A percentile compares a stretch with the other conserved stretches of the same genome.
These are phyloP conservation scores for Malacosoma neustria DNA, from an alignment of 2,888 invertebrate genomes.

Conservation along the genomic window DNA sequence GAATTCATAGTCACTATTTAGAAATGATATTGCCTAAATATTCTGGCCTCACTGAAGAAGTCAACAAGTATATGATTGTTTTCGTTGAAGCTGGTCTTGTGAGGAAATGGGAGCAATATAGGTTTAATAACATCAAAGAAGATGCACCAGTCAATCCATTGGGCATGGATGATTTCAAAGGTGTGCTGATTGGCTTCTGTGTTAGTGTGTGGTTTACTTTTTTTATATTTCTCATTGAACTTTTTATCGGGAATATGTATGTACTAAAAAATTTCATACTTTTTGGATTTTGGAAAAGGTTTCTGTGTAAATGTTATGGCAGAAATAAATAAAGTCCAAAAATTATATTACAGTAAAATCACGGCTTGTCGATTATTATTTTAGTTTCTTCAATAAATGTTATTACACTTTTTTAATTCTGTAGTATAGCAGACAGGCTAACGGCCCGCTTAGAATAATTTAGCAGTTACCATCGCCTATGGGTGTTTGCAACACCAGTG, in stretches of 20 bases:
- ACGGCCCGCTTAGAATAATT: no score
- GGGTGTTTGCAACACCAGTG: no score
- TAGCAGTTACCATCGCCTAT: no score
- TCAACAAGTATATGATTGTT: conserved; percentile 37
- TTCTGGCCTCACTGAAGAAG: conserved; percentile 40
- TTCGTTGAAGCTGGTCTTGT: conserved; percentile 56
- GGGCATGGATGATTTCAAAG: conserved; percentile 37
- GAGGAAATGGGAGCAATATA: conserved; percentile 58
- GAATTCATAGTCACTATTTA: conserved; percentile 55
- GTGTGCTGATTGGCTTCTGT: conserved; percentile 40
- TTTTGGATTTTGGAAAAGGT: no score
- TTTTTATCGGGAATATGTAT: conserved; percentile 19
- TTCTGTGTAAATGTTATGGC: no score
- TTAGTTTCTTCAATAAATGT: no score
- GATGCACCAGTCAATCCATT: conserved; percentile 42
- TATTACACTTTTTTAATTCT: no score
- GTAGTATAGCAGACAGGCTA: no score
- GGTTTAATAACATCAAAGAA: conserved; percentile 44
- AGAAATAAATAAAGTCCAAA: no score
- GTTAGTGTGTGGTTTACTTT: conserved; percentile 24
- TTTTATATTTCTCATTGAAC: conserved; percentile 39
- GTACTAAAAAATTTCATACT: no score
- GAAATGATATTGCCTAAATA: conserved; percentile 41
- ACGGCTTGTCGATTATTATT: no score
- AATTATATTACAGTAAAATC: no score